Evolutionary conservation across 2,797 vertebrate species (phyloP).

Genomic region (Epinephelus malabaricus): DNA sequence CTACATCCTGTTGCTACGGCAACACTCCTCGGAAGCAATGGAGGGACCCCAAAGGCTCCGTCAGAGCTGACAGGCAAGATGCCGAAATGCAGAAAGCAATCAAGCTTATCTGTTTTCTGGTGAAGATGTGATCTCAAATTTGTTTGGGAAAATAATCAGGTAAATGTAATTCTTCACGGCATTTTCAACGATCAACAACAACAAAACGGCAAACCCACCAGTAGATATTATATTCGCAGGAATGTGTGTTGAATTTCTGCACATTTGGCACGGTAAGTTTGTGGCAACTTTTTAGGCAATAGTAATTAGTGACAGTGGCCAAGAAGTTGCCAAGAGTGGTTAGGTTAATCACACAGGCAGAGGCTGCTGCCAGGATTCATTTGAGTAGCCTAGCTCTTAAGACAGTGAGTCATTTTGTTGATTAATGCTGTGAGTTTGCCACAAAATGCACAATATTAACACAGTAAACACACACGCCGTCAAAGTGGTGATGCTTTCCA

Average conservation of each 20-base stretch:
- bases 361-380: constrained; percentile 66
- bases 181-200: constrained; percentile 40
- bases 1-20: constrained; percentile 77
- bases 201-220: constrained; percentile 1
- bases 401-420: constrained; percentile 62
- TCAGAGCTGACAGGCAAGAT: constrained; percentile 58
- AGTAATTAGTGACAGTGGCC: constrained; percentile 43
- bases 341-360: constrained; percentile 66
- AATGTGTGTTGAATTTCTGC: constrained; percentile 35
- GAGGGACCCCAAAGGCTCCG: constrained; percentile 61
- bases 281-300: constrained; percentile 58
- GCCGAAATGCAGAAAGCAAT: constrained; percentile 71
- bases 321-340: constrained; percentile 60
- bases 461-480: constrained; percentile 22
- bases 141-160: constrained; percentile 52
- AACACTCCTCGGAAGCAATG: constrained; percentile 62
- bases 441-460: constrained; percentile 46
- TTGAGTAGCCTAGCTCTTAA: constrained; percentile 54
- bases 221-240: constrained; percentile 1
- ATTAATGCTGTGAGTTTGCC: constrained; percentile 59
- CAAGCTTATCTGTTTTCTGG: constrained; percentile 63
- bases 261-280: constrained; percentile 40
- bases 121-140: constrained; percentile 57
- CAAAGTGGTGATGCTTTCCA: neutral
- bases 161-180: constrained; percentile 47